These are phyloP conservation scores for Cricetomys ansorgei DNA, from an alignment of 2,113 vertebrate species.

Conservation along the genomic window DNA sequence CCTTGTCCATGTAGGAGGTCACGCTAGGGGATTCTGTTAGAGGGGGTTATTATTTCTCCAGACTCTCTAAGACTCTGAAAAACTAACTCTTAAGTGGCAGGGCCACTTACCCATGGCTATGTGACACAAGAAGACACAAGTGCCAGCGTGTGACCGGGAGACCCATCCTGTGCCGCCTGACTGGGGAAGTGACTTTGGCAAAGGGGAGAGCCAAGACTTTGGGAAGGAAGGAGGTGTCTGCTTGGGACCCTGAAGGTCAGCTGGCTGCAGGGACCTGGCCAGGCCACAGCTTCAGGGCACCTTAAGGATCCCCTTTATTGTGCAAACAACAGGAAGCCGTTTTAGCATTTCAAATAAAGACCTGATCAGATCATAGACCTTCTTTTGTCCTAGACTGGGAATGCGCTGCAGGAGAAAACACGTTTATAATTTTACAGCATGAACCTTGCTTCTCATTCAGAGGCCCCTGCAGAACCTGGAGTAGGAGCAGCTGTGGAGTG, in stretches of 20 bases:
- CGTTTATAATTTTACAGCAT: background rate
- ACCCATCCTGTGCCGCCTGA: background rate
- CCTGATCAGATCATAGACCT: background rate
- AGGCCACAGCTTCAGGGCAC: background rate
- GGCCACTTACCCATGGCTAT: background rate
- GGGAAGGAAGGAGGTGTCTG: too few relatives aligned
- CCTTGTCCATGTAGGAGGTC: background rate
- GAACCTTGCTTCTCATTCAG: background rate
- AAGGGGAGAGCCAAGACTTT: background rate
- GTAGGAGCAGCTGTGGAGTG: background rate
- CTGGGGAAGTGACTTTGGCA: background rate
- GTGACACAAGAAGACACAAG: background rate
- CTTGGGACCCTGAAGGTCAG: too few relatives aligned
- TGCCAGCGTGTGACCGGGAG: background rate
- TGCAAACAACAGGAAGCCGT: slow-evolving; percentile 1
- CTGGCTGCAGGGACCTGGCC: background rate
- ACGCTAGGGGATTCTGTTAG: background rate
- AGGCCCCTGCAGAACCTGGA: background rate
- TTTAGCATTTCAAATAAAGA: slow-evolving; percentile 31
- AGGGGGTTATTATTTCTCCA: background rate
- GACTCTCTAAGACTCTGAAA: background rate
- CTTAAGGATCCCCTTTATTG: background rate
- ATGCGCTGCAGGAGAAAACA: slow-evolving; percentile 6
- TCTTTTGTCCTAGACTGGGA: background rate
- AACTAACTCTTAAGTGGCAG: background rate